Evolutionary conservation across 2,113 vertebrate species (phyloP), one percentile per base, ranked within the genome.

Genomic region (Ranitomeya variabilis): DNA sequence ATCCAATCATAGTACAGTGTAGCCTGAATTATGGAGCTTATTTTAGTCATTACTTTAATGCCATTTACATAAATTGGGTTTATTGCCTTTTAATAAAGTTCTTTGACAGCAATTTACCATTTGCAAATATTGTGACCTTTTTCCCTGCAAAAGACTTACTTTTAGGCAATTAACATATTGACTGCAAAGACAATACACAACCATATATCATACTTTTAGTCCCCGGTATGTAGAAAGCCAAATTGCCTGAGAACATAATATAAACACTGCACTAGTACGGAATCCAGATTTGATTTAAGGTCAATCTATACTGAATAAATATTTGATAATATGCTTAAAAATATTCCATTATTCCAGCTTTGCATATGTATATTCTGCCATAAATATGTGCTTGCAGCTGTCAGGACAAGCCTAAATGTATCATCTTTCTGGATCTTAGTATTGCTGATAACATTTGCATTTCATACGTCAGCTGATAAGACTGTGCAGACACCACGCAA

Each of bases 331-430:
- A 85, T 89, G 18, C 87, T 89, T 80, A 64, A 66, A 91, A 91
- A 91, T 69, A 52, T 90, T 91, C 88, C 8, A 90, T 92, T 85
- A 89, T 84, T 78, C 74, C 19, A 62, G 83, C 69, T 88, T 84
- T 82, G 91, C 81, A 54, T 11, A 14, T 87, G 86, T 83, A 83
- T 88, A 60, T 83, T 83, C 83, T 88, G 64, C 69, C 80, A 83
- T 62, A 14, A 86, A 82, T 45, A 87, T 67, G 59, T 89, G 87
- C 89, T 87, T 88, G 86, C 83, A 57, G 51, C 31, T 80, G 67
- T 77, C 77, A 73, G 5, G 69, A 90, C 78, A 91, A 90, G 90
- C 80, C 52, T 66, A 52, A 37, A 86, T 84, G 55, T 90, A 91
- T 66, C 83, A 0, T 45, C 90, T 90, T 81, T 73, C 82, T 90